Evolutionary conservation across 2,113 vertebrate genomes (phyloP).

Genomic region (Enhydra lutris): DNA sequence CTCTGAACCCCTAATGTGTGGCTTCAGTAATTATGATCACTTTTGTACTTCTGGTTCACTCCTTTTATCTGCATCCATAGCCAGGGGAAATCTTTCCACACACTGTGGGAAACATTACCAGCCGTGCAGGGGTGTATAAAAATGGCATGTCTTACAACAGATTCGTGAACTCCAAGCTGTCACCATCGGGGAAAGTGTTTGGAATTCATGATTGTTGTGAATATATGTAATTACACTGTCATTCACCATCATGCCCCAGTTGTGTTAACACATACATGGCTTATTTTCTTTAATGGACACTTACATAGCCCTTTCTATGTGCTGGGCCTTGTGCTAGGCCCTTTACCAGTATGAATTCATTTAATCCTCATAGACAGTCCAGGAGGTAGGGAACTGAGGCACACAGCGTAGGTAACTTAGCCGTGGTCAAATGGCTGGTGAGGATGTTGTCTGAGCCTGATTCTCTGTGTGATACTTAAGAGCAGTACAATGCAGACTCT

Average conservation of each 20-base stretch:
- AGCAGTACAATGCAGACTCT: not conserved
- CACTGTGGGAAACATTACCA: not conserved
- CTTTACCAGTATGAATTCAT: not conserved
- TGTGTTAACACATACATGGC: not conserved
- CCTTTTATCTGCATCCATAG: not conserved
- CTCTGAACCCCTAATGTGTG: not conserved
- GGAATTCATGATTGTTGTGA: not conserved
- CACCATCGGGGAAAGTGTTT: not conserved
- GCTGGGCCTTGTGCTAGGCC: not conserved
- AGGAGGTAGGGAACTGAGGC: not conserved
- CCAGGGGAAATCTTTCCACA: not conserved
- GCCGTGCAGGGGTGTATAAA: not conserved
- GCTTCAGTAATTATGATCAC: not conserved
- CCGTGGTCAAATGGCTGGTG: not conserved
- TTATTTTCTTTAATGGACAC: not conserved
- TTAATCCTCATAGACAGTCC: not conserved
- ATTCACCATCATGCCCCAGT: not conserved
- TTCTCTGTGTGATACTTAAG: not conserved
- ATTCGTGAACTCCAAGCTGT: not conserved
- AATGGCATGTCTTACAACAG: not conserved
- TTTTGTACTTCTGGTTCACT: not conserved
- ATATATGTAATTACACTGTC: not conserved
- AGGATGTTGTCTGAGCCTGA: not conserved
- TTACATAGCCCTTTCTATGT: not conserved
- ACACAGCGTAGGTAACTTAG: not conserved